Percentiles rank a stretch among this genome's conserved stretches.
Conservation (phyloP, 1,140 invertebrate genomes). For the Heliconius eleuchia region DNA sequence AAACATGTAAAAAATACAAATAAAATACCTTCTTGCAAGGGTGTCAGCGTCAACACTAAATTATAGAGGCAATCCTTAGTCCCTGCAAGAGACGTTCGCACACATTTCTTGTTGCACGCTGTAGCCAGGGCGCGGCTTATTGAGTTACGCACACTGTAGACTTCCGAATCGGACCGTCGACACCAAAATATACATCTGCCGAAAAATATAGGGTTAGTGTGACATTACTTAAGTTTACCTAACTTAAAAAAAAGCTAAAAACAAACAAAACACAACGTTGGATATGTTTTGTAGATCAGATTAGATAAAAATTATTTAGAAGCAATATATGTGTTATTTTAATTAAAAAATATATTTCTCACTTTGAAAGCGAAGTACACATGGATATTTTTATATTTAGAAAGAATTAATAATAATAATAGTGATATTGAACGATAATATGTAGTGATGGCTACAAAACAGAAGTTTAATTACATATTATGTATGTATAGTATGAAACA, state of each 20-base stretch:
- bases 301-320: no score
- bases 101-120: slow-evolving; percentile 50
- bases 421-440: no score
- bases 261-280: background rate
- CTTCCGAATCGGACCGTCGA: slow-evolving; percentile 24
- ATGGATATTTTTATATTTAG: no score
- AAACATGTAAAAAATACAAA: background rate
- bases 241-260: background rate
- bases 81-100: slow-evolving; percentile 54
- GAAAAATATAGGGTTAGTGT: slow-evolving; percentile 15
- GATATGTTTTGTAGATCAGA: background rate
- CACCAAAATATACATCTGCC: slow-evolving; percentile 52
- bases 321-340: no score
- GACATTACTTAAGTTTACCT: background rate
- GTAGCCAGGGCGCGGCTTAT: slow-evolving; percentile 51
- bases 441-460: no score
- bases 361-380: no score
- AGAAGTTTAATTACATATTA: no score
- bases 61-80: slow-evolving; percentile 67
- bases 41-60: slow-evolving; percentile 51
- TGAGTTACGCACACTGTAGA: slow-evolving; percentile 42
- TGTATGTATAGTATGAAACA: no score
- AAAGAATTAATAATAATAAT: no score
- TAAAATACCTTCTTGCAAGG: slow-evolving; percentile 49
- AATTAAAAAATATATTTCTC: no score